Percentiles rank a stretch among this genome's conserved stretches.
Evolutionary conservation across 2,797 vertebrate species (phyloP).

Genomic region (Notoglanidium macrostoma): DNA sequence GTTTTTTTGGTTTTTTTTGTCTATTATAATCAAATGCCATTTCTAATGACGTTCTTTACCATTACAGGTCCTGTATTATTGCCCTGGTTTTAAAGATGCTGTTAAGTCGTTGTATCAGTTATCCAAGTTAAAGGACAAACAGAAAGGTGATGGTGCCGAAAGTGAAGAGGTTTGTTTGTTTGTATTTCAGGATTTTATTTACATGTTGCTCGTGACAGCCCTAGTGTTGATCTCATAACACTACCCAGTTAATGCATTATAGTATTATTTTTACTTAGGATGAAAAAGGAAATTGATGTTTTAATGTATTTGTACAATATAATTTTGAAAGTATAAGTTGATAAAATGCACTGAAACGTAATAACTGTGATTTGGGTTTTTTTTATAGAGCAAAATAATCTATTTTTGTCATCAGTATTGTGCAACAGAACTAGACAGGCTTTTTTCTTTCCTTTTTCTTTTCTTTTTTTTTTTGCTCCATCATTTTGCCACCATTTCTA

Average conservation of each 20-base stretch:
- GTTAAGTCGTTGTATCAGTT: constrained; percentile 85
- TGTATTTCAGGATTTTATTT: constrained; percentile 38
- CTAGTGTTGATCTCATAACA: background rate
- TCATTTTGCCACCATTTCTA: background rate
- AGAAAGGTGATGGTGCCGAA: constrained; percentile 75
- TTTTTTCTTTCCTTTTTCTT: too few relatives aligned
- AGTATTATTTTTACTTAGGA: background rate
- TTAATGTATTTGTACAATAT: background rate
- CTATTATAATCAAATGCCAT: constrained; percentile 16
- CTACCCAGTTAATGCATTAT: background rate
- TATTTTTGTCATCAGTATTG: background rate
- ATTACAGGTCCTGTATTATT: constrained; percentile 90
- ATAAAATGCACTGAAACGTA: background rate
- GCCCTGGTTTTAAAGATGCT: constrained; percentile 91
- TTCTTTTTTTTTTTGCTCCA: background rate
- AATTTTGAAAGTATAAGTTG: too few relatives aligned
- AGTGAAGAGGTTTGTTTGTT: constrained; percentile 62
- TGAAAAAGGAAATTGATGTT: background rate
- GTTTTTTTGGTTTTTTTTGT: constrained; percentile 7
- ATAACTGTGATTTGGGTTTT: background rate
- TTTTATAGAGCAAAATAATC: background rate
- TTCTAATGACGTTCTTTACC: constrained; percentile 7
- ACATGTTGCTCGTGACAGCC: background rate
- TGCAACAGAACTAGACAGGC: background rate
- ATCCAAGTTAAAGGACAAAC: constrained; percentile 80